Evolutionary conservation across 2,888 invertebrate species (phyloP), one percentile per base, ranked within the genome.

Genomic region (Miltochrista miniata): DNA sequence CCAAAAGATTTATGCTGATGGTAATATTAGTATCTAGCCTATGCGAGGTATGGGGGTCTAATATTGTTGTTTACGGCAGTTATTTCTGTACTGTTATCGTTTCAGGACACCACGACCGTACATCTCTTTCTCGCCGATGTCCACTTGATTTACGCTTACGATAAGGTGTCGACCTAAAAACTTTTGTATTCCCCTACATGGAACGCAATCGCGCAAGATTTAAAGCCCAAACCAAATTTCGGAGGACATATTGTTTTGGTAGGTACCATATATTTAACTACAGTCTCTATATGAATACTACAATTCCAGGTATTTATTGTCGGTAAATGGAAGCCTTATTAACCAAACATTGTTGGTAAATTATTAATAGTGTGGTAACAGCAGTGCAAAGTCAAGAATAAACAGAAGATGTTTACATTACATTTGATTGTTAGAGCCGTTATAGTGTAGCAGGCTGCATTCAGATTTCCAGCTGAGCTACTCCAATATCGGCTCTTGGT

Each of bases 111-210:
- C 71, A 71, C 60, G 70, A 49, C 51, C 49, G 79, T 79, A 81
- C 83, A 80, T 83, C 80, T 78, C 72, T 69, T 78, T 73, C 75
- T 79, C 72, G 66, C 76, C 83, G 76, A 80, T 84, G 86, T 85
- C 85, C 87, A 80, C 83, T 82, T 87, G 87, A 87, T 87, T 87
- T 87, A 87, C 85, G 74, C 69, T 79, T 74, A 79, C 79, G 87
- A 87, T 86, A 87, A 86, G 83, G 83, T 83, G 80, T 73, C 83
- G 79, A 79, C 86, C 85, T 81, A 83, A 85, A 87, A 87, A 87
- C 76, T 84, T 86, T 81, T 75, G 73, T 77, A 75, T 76, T 72
- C 67, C 74, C 45, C 54, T 40, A 51, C 72, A 70, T 60, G 70
- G 66, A 74, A 77, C 76, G 73, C 74, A 76, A 81, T 81, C 79